Base-by-base conservation (phyloP, 2,797 vertebrate species). In the Protosalanx chinensis region DNA sequence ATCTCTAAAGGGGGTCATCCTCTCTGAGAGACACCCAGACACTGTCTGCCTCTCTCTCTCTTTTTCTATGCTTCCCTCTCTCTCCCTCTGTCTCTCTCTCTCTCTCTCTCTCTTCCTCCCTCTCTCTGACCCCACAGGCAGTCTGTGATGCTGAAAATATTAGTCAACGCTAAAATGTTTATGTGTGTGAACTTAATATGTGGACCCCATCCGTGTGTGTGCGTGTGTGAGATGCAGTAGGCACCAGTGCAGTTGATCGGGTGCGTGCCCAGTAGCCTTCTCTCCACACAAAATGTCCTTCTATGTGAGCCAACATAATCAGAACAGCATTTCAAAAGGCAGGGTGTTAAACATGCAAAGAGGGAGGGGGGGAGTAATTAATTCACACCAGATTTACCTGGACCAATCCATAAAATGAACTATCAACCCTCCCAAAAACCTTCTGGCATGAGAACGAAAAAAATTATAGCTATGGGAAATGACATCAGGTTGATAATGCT, bases 1-100 rank as follows among this genome's bases (percentile, higher is more conserved):
- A 67, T 53, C 6, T 78, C 66, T 64, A 20, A 2, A 35, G 63
- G 80, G 75, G 77, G 71, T 71, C 60, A 70, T 75, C 60, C 70
- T 62, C 61, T 62, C 63, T 64, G 16, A 61, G 30, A 74, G 6
- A 76, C 68, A 73, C 41, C 15, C 46, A 67, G 37, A 33, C 16
- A 10, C 10, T 32, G 51, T 67, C 49, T 32, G 27, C 23, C 30
- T 33, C 12, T 46, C 67, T 33, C 15, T 49, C 16, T 68, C 16
- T 56, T 15, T 35, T 15, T 64, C 18, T 37, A 1, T 37, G 10
- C 37, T 2, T 58, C 53, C 10, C 18, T n/a, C 62, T 35, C 6
- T 10, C 8, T 64, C 0, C 41, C 18, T 41, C 5, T 8, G 0
- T 7, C 18, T 13, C 32, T 23, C 16, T 16, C 15, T 18, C 4